phyloP scores from a whole-genome alignment of 2,888 invertebrate genomes.

The Epistrophe eligans region DNA sequence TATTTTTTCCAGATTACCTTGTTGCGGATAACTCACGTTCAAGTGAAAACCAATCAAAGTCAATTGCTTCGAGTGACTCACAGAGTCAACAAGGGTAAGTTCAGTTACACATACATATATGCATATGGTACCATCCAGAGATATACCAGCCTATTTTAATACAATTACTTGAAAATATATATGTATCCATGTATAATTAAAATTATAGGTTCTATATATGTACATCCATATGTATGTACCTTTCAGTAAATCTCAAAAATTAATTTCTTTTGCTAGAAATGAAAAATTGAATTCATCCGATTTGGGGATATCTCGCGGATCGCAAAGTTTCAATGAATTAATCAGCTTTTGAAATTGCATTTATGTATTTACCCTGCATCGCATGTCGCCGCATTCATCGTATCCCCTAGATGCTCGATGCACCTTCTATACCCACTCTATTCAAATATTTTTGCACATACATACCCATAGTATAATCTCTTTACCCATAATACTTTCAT shows the following conservation, averaged over 20 bases:
- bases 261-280: slow-evolving; percentile 47
- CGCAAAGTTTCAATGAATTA: slow-evolving; percentile 1
- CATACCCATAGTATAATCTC: no score
- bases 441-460: no score
- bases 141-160: not conserved
- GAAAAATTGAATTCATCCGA: slow-evolving; percentile 58
- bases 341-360: slow-evolving; percentile 52
- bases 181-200: not conserved
- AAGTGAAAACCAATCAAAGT: slow-evolving; percentile 84
- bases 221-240: not conserved
- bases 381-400: not conserved
- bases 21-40: slow-evolving; percentile 85
- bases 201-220: not conserved
- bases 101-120: slow-evolving; percentile 5
- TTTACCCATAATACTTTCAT: not conserved
- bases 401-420: not conserved
- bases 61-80: slow-evolving; percentile 83
- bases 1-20: slow-evolving; percentile 84
- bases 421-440: not conserved
- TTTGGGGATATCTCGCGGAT: slow-evolving; percentile 2
- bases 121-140: no score
- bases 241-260: slow-evolving; percentile 46
- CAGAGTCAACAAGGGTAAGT: slow-evolving; percentile 85
- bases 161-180: not conserved
- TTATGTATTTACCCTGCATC: not conserved